A percentile compares a stretch with the other conserved stretches of the same genome.
These are phyloP conservation scores for Tridacna crocea DNA, from an alignment of 2,888 invertebrate species.

Conservation along the genomic window DNA sequence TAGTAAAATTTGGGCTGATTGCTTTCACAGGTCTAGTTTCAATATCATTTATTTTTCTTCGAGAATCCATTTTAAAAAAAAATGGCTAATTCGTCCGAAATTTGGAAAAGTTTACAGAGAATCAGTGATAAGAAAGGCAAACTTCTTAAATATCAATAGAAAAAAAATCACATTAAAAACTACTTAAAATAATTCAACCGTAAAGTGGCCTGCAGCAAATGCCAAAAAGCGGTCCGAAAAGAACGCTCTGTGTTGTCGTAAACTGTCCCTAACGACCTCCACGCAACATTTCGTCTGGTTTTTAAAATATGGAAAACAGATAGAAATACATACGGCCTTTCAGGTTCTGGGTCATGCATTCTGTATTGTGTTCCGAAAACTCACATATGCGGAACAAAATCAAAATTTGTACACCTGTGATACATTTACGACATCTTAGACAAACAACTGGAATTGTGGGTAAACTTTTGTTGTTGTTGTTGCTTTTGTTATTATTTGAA, in stretches of 20 bases:
- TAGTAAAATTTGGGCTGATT: too few relatives aligned
- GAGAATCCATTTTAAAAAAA: too few relatives aligned
- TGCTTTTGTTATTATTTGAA: too few relatives aligned
- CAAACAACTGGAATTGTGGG: neutral
- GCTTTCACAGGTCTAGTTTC: too few relatives aligned
- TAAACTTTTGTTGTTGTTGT: too few relatives aligned
- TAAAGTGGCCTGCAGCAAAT: slow-evolving; percentile 15
- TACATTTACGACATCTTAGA: slow-evolving; percentile 13
- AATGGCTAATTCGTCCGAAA: too few relatives aligned
- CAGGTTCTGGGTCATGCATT: slow-evolving; percentile 11
- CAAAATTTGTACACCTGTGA: slow-evolving; percentile 30
- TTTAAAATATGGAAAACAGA: slow-evolving; percentile 27
- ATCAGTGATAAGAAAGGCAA: too few relatives aligned
- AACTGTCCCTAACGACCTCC: slow-evolving; percentile 21
- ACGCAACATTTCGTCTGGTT: slow-evolving; percentile 21
- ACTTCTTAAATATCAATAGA: neutral
- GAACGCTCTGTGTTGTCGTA: slow-evolving; percentile 15
- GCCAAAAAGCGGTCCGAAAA: slow-evolving; percentile 10
- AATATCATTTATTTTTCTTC: too few relatives aligned
- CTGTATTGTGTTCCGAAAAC: slow-evolving; percentile 6
- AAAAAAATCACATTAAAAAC: slow-evolving; percentile 10
- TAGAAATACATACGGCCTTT: neutral
- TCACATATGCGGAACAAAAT: slow-evolving; percentile 35
- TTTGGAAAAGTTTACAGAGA: too few relatives aligned
- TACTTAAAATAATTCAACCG: slow-evolving; percentile 17